These are phyloP conservation scores for Gymnocephalus cernua DNA, from an alignment of 2,113 vertebrate species.

Conservation along the genomic window DNA sequence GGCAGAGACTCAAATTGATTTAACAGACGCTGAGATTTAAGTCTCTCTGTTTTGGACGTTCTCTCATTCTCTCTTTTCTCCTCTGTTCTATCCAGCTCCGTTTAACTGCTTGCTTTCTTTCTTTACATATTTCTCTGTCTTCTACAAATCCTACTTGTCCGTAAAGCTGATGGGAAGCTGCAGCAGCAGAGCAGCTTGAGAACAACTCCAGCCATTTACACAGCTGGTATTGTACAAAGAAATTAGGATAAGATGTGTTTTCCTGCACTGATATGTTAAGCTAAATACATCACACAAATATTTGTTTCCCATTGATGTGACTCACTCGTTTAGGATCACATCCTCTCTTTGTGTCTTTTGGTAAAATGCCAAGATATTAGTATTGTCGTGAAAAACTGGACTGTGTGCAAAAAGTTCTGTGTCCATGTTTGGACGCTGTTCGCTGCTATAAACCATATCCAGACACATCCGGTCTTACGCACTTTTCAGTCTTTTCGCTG, in stretches of 20 bases:
- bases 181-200: neutral
- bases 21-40: neutral
- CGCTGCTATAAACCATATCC: too few species aligned
- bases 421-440: too few species aligned
- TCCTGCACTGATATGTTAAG: neutral
- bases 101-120: neutral
- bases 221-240: neutral
- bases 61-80: neutral
- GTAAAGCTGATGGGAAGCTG: neutral
- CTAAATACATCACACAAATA: neutral
- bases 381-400: neutral
- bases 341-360: neutral
- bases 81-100: too few species aligned
- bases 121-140: neutral
- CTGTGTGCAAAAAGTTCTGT: neutral
- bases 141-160: neutral
- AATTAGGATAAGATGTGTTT: neutral
- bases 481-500: too few species aligned
- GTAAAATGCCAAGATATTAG: neutral
- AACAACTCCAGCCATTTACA: neutral
- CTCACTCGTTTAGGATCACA: neutral
- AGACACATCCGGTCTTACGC: too few species aligned
- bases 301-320: neutral
- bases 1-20: neutral
- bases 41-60: neutral